Evolutionary conservation across 2,113 vertebrate species (phyloP).

Genomic region (Brachionichthys hirsutus): DNA sequence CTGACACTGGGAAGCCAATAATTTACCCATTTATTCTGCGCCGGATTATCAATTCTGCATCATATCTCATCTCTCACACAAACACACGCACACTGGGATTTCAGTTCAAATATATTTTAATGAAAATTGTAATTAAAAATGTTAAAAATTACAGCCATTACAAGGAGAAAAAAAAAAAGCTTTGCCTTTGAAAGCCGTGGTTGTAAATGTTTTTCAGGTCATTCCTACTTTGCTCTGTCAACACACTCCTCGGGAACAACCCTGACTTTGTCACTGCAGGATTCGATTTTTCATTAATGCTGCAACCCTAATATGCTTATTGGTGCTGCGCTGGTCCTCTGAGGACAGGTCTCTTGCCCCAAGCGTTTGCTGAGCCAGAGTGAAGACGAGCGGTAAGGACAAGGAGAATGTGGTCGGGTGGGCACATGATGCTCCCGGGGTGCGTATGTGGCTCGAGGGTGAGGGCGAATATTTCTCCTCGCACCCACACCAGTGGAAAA

Average conservation of each 20-base stretch:
- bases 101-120: too few species aligned
- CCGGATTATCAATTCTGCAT: too few species aligned
- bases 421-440: slow-evolving; percentile 11
- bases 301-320: slow-evolving; percentile 55
- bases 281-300: slow-evolving; percentile 54
- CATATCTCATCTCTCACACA: too few species aligned
- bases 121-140: slow-evolving; percentile 16
- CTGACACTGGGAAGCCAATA: too few species aligned
- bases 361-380: slow-evolving; percentile 11
- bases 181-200: background rate
- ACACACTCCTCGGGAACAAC: slow-evolving; percentile 45
- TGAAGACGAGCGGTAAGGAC: background rate
- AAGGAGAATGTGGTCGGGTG: background rate
- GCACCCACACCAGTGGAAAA: slow-evolving; percentile 20
- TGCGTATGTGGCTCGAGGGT: slow-evolving; percentile 10
- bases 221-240: slow-evolving; percentile 51
- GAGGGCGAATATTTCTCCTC: slow-evolving; percentile 38
- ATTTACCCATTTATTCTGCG: too few species aligned
- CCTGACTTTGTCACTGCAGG: slow-evolving; percentile 53
- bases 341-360: slow-evolving; percentile 16
- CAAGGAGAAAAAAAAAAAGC: background rate
- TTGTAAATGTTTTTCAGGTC: background rate
- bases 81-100: too few species aligned
- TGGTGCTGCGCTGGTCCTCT: slow-evolving; percentile 27
- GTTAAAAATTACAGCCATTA: background rate